Percentiles rank a stretch among this genome's conserved stretches.
Evolutionary conservation across 2,888 invertebrate species (phyloP).

Genomic region (Glyphotaelius pellucidus): DNA sequence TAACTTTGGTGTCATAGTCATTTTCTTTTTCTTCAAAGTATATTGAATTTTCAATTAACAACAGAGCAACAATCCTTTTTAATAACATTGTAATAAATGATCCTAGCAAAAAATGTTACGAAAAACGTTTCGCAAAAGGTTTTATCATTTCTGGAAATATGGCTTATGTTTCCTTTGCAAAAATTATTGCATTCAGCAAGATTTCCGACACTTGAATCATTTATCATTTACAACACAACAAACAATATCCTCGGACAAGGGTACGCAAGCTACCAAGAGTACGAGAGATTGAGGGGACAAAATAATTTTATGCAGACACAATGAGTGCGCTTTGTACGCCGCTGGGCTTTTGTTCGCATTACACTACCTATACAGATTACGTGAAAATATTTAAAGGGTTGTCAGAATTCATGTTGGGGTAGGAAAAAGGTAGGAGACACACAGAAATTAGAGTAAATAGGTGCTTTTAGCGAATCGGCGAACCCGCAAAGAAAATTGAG

Average conservation of each 20-base stretch:
- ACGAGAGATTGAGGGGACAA: background rate
- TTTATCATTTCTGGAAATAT: background rate
- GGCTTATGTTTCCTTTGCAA: background rate
- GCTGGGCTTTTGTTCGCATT: background rate
- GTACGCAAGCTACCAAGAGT: background rate
- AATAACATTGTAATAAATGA: background rate
- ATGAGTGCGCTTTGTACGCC: background rate
- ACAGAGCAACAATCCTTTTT: no score
- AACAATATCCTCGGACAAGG: background rate
- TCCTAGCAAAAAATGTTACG: background rate
- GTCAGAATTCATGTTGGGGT: background rate
- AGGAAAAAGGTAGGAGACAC: background rate
- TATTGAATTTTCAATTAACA: no score
- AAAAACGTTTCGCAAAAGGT: background rate
- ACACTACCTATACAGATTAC: background rate
- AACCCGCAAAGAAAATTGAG: background rate
- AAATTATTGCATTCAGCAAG: background rate
- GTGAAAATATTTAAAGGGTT: background rate
- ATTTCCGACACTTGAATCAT: conserved; percentile 16
- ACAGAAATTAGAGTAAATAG: background rate
- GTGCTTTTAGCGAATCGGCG: background rate
- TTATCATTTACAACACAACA: conserved; percentile 29
- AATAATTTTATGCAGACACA: conserved; percentile 2
- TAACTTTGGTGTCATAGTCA: no score
- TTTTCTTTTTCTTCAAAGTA: no score